These are phyloP conservation scores for Azemiops feae DNA, from an alignment of 2,113 vertebrate species.

Conservation along the genomic window DNA sequence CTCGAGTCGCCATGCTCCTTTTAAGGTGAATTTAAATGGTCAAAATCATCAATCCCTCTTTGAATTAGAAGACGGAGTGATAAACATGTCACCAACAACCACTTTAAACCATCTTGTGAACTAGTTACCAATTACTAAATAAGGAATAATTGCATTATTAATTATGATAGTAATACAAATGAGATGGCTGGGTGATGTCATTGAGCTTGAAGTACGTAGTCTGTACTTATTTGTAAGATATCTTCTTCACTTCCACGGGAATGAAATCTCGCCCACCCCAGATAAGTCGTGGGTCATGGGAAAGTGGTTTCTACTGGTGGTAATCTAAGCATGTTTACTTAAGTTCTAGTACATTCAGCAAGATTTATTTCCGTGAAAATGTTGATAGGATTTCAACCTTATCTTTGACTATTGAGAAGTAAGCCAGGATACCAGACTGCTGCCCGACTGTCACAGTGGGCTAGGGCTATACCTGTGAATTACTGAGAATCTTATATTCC, in stretches of 20 bases:
- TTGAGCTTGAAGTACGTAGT: background rate
- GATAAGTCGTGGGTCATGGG: background rate
- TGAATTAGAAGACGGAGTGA: background rate
- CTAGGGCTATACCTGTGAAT: background rate
- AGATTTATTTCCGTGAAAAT: background rate
- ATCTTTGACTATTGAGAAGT: background rate
- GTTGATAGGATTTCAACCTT: background rate
- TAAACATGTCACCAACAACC: background rate
- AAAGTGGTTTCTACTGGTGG: background rate
- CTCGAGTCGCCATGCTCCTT: background rate
- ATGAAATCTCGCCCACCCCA: background rate
- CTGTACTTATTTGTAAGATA: background rate
- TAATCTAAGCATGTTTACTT: background rate
- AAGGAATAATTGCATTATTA: background rate
- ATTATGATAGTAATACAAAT: background rate
- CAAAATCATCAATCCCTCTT: background rate
- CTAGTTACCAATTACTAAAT: background rate
- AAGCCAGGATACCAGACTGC: background rate
- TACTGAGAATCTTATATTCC: background rate
- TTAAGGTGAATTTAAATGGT: background rate
- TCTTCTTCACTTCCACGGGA: background rate
- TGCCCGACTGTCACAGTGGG: background rate
- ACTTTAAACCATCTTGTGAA: background rate
- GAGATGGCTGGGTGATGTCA: background rate
- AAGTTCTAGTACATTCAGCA: background rate